Conservation (phyloP, 2,888 invertebrate genomes). For the Elmis aenea region DNA sequence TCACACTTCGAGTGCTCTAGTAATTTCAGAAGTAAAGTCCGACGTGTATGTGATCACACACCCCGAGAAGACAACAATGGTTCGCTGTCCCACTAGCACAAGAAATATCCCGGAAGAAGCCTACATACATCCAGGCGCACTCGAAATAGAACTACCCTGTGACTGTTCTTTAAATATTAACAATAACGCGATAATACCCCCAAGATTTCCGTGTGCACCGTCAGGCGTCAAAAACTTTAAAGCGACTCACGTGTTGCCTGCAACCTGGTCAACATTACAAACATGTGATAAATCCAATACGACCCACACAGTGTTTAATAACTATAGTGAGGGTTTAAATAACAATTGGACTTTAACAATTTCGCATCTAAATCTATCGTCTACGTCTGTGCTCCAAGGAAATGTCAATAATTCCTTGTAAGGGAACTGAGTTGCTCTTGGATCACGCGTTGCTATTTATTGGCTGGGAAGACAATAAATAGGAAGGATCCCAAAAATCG, state of each 20-base stretch:
- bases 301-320: slow-evolving; percentile 2
- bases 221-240: background rate
- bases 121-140: slow-evolving; percentile 5
- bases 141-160: slow-evolving; percentile 15
- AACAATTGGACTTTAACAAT: slow-evolving; percentile 9
- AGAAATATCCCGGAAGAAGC: background rate
- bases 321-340: slow-evolving; percentile 9
- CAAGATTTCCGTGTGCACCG: too few relatives aligned
- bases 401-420: too few relatives aligned
- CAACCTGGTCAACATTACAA: slow-evolving; percentile 15
- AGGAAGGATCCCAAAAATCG: too few relatives aligned
- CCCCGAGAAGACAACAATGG: slow-evolving; percentile 7
- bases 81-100: slow-evolving; percentile 7
- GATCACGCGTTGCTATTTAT: too few relatives aligned
- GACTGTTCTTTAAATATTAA: slow-evolving; percentile 7
- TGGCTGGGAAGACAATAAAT: too few relatives aligned
- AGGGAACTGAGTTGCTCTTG: too few relatives aligned
- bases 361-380: slow-evolving; percentile 2
- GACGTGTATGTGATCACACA: slow-evolving; percentile 15
- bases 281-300: slow-evolving; percentile 11
- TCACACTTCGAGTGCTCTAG: slow-evolving; percentile 11
- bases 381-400: too few relatives aligned
- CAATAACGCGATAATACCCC: slow-evolving; percentile 8
- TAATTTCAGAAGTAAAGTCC: slow-evolving; percentile 17
- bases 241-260: slow-evolving; percentile 14